phyloP scores from a whole-genome alignment of 2,888 invertebrate genomes.

The Ischnura elegans region DNA sequence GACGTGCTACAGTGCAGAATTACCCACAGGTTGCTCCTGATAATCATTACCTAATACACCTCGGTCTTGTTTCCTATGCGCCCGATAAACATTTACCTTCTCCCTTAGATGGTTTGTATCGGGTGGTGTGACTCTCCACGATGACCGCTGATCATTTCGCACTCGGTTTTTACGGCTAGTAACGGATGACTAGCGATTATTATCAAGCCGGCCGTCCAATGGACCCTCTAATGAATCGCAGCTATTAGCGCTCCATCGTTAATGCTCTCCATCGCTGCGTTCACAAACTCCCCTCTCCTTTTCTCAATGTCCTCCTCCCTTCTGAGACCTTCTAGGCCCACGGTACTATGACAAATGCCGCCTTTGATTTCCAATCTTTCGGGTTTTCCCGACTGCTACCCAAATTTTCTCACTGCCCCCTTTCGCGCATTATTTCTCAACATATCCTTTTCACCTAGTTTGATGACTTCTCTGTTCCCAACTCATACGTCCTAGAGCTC shows the following conservation, averaged over 20 bases:
- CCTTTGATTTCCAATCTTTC: too few relatives aligned
- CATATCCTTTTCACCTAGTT: not conserved
- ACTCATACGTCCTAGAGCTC: not conserved
- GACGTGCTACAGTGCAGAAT: too few relatives aligned
- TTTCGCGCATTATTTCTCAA: not conserved
- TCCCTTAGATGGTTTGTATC: not conserved
- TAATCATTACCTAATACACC: too few relatives aligned
- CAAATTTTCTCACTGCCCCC: not conserved
- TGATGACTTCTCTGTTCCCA: not conserved
- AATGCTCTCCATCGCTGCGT: not conserved
- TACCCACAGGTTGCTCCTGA: too few relatives aligned
- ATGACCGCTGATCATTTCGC: not conserved
- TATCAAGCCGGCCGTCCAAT: not conserved
- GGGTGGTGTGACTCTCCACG: not conserved
- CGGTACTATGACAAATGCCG: too few relatives aligned
- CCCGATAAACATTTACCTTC: not conserved
- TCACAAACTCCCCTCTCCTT: not conserved
- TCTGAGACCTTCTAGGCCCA: not conserved
- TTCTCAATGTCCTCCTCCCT: not conserved
- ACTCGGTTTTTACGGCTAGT: not conserved
- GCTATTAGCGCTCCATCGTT: not conserved
- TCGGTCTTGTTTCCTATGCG: too few relatives aligned
- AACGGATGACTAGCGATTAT: not conserved
- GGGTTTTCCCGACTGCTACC: not conserved
- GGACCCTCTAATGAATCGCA: not conserved